Percentiles rank a stretch among this genome's conserved stretches.
These are phyloP conservation scores for Tortricodes alternella DNA, from an alignment of 2,888 invertebrate genomes.

Conservation along the genomic window DNA sequence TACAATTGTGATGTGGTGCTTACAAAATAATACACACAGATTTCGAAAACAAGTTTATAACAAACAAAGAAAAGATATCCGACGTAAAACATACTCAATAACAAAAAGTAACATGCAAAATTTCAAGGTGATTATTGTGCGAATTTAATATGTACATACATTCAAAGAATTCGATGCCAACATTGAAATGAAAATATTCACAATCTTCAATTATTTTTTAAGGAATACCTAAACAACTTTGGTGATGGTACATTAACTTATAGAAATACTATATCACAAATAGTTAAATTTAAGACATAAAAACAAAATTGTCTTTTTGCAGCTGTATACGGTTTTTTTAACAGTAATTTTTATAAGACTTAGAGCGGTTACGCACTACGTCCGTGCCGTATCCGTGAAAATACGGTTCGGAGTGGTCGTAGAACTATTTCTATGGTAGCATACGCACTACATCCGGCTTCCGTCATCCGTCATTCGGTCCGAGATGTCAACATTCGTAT, in stretches of 20 bases:
- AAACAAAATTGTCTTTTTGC: slow-evolving; percentile 72
- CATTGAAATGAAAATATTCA: slow-evolving; percentile 38
- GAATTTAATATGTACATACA: slow-evolving; percentile 54
- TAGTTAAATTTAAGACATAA: slow-evolving; percentile 70
- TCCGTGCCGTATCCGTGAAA: no score
- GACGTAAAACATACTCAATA: slow-evolving; percentile 14
- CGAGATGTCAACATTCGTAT: no score
- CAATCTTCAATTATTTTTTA: slow-evolving; percentile 27
- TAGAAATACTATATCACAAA: slow-evolving; percentile 58
- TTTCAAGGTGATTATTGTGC: slow-evolving; percentile 47
- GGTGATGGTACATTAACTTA: slow-evolving; percentile 69
- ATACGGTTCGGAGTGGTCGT: no score
- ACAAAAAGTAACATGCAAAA: slow-evolving; percentile 17
- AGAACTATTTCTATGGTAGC: no score
- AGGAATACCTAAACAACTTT: slow-evolving; percentile 67
- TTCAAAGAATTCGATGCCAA: slow-evolving; percentile 59
- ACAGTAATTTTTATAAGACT: no score
- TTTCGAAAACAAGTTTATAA: slow-evolving; percentile 26
- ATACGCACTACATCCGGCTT: no score
- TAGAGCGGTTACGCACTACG: no score
- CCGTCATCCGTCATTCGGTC: no score
- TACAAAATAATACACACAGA: slow-evolving; percentile 23
- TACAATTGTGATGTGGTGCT: slow-evolving; percentile 22
- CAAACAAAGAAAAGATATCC: slow-evolving; percentile 15
- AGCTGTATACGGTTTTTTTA: slow-evolving; percentile 35